Conservation (phyloP, 2,888 invertebrate genomes). For the Minunthozetes semirufus region DNA sequence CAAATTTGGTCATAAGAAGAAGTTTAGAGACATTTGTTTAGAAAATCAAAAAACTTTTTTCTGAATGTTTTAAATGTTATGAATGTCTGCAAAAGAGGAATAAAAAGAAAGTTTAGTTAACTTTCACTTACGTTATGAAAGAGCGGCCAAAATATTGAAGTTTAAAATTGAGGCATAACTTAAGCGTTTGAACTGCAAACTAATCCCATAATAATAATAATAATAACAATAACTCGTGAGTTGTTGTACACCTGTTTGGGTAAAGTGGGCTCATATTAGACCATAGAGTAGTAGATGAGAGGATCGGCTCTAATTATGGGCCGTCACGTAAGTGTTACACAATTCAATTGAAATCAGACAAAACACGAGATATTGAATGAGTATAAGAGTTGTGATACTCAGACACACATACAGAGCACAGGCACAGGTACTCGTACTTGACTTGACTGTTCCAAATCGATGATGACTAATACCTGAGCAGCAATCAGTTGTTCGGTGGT, state of each 20-base stretch:
- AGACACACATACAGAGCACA: not conserved
- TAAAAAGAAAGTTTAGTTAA: not conserved
- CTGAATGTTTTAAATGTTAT: too few relatives aligned
- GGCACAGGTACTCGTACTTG: not conserved
- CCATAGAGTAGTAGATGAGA: not conserved
- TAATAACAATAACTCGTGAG: not conserved
- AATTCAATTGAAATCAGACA: constrained; percentile 22
- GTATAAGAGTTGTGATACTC: not conserved
- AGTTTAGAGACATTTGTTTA: not conserved
- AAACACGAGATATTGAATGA: not conserved
- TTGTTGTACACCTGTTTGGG: not conserved
- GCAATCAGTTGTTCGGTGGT: not conserved
- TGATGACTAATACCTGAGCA: constrained; percentile 15
- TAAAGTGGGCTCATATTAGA: not conserved
- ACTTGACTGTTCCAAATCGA: constrained; percentile 8
- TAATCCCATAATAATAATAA: constrained; percentile 16
- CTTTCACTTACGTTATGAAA: not conserved
- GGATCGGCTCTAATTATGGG: not conserved
- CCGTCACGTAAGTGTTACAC: constrained; percentile 13
- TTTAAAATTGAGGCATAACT: constrained; percentile 2
- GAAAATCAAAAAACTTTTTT: too few relatives aligned
- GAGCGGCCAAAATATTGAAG: not conserved
- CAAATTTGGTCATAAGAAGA: not conserved
- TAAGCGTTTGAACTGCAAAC: not conserved
- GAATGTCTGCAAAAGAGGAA: not conserved